Conservation (phyloP, 1,140 invertebrate species). For the Halyomorpha halys region DNA sequence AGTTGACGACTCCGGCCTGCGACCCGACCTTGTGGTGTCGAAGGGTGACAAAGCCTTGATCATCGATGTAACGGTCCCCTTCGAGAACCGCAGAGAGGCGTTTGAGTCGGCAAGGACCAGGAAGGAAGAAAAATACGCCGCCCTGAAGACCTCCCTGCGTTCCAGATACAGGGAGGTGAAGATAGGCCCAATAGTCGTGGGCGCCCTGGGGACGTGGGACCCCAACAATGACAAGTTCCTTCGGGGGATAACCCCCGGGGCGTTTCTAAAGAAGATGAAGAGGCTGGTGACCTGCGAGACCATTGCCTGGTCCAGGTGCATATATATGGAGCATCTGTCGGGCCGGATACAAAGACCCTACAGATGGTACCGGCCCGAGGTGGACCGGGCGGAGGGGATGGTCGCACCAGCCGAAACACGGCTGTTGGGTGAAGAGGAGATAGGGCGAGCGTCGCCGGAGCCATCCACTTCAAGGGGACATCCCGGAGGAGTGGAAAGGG, state of each 20-base stretch:
- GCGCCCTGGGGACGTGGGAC: conserved; percentile 10
- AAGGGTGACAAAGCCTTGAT: conserved; percentile 29
- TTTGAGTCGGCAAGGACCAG: conserved; percentile 21
- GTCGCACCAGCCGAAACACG: background rate
- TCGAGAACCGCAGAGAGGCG: conserved; percentile 34
- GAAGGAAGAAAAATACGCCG: conserved; percentile 32
- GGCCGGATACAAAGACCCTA: no score
- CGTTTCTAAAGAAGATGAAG: conserved; percentile 26
- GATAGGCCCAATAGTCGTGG: background rate
- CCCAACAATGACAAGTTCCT: background rate
- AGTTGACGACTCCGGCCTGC: no score
- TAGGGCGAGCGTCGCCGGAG: no score
- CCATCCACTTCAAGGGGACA: no score
- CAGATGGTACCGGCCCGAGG: background rate
- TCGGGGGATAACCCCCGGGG: background rate
- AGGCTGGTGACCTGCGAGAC: conserved; percentile 30
- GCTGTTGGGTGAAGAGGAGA: no score
- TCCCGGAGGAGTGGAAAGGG: no score
- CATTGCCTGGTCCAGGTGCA: conserved; percentile 31
- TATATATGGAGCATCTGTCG: conserved; percentile 27
- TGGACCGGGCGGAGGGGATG: background rate
- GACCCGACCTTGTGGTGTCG: conserved; percentile 33
- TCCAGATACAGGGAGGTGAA: background rate
- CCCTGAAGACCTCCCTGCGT: background rate
- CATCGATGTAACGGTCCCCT: conserved; percentile 35